Conservation (phyloP, 2,113 vertebrate genomes). For the Clinocottus analis region DNA sequence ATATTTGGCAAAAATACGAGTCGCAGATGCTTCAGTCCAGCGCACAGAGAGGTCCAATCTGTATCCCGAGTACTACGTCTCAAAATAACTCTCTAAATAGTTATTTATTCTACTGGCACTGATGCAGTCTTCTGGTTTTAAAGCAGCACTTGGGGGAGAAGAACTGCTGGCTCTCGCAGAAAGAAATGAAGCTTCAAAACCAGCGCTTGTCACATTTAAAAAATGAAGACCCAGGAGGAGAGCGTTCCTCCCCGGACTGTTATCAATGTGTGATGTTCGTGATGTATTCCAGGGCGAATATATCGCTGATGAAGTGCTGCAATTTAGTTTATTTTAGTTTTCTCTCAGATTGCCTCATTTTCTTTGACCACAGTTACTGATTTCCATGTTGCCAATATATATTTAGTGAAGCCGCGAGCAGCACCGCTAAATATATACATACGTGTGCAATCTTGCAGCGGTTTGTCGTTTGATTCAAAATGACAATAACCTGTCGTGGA, state of each 20-base stretch:
- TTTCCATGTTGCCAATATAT: constrained; percentile 12
- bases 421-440: neutral
- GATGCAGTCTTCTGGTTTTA: constrained; percentile 18
- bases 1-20: constrained; percentile 18
- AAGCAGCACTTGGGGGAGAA: neutral
- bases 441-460: no score
- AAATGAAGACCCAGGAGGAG: constrained; percentile 40
- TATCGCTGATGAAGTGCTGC: constrained; percentile 32
- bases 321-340: constrained; percentile 34
- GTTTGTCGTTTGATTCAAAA: neutral
- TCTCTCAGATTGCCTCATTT: constrained; percentile 54
- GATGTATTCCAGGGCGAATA: constrained; percentile 33
- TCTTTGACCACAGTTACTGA: constrained; percentile 26
- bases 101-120: neutral
- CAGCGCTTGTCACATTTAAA: constrained; percentile 32
- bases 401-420: no score
- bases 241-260: constrained; percentile 21
- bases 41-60: neutral
- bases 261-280: constrained; percentile 27
- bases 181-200: constrained; percentile 31
- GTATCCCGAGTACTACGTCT: neutral
- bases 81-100: neutral
- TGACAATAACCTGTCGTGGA: neutral
- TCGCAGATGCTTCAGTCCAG: neutral
- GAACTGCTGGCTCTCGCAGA: neutral